Base-by-base conservation (phyloP, 2,797 vertebrate species). In the Pristis pectinata region DNA sequence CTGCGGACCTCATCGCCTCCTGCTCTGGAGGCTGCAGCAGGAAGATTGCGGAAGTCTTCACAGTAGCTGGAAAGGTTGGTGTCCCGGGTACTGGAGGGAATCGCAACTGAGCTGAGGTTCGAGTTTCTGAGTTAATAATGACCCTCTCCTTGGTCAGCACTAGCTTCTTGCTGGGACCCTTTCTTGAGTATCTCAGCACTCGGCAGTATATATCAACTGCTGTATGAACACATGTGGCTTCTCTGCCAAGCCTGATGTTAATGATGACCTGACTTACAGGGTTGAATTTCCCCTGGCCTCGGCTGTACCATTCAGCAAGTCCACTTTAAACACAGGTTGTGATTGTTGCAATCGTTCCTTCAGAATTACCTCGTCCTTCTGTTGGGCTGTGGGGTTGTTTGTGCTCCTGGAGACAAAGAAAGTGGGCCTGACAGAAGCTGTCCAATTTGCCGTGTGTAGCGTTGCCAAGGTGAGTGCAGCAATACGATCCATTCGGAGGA, bases 1-100 rank as follows among this genome's bases (percentile, higher is more conserved):
- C 97, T 99, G 99, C 0, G 99, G 99, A 99, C 96, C 98, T 99
- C 96, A 99, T 99, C 97, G 99, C 99, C 0, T 99, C 98, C 95
- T 99, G 99, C 97, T 99, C 99, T 0, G 98, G 98, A 0, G 99
- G 99, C 94, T 98, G 98, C 96, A 99, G 99, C 97, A 98, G 98
- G 95, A 99, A 98, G 95, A 98, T 99, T 7, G 98, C 98, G 0
- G 98, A 99, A 95, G 99, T 98, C 0, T 99, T 99, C 6, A 98
- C 97, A 95, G 98, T 97, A 95, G 99, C 98, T 0, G 99, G 98
- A 94, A 98, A 98, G 96, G 97, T 98, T 96, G 0, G 96, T 49
- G 72, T 30, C n/a, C 30, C 44, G 3, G 22, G 4, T 0, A 30
- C 37, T 74, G 27, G 24, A 34, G 44, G 5, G 92, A 93, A 83